These are phyloP conservation scores for Charina bottae DNA, from an alignment of 2,113 vertebrate genomes.

Conservation along the genomic window DNA sequence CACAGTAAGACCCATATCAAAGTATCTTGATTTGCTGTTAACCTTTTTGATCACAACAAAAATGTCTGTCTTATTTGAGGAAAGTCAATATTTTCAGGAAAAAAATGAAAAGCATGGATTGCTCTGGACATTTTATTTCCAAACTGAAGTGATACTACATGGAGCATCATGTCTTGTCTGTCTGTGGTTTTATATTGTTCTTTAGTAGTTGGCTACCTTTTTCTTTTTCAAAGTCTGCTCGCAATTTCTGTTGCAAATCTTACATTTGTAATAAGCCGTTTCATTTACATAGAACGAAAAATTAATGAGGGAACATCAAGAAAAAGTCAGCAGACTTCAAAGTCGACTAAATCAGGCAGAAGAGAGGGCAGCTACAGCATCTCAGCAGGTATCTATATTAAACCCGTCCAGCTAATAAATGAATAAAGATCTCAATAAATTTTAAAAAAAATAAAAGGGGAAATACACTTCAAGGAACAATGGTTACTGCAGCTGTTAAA, in stretches of 20 bases:
- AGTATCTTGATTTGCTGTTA: no score
- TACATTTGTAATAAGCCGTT: conserved; percentile 52
- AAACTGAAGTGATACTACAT: background rate
- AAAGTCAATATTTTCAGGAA: no score
- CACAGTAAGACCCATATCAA: background rate
- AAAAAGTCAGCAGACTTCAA: conserved; percentile 86
- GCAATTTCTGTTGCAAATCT: conserved; percentile 22
- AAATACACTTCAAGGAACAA: background rate
- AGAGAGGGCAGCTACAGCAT: conserved; percentile 80
- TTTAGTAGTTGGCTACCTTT: background rate
- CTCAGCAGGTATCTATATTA: conserved; percentile 83
- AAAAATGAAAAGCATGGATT: no score
- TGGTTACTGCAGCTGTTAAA: accelerated
- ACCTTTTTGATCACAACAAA: no score
- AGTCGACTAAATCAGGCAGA: conserved; percentile 85
- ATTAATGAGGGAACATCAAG: conserved; percentile 80
- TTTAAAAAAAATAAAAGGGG: background rate
- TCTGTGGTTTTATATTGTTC: conserved; percentile 9
- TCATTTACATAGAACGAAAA: conserved; percentile 81
- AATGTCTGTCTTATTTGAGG: no score
- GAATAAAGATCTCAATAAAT: background rate
- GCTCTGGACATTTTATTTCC: background rate
- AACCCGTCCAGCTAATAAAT: background rate
- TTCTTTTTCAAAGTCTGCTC: conserved; percentile 23
- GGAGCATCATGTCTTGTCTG: background rate